Evolutionary conservation across 2,797 vertebrate species (phyloP), one percentile per base, ranked within the genome.

Genomic region (Pelobates cultripes): DNA sequence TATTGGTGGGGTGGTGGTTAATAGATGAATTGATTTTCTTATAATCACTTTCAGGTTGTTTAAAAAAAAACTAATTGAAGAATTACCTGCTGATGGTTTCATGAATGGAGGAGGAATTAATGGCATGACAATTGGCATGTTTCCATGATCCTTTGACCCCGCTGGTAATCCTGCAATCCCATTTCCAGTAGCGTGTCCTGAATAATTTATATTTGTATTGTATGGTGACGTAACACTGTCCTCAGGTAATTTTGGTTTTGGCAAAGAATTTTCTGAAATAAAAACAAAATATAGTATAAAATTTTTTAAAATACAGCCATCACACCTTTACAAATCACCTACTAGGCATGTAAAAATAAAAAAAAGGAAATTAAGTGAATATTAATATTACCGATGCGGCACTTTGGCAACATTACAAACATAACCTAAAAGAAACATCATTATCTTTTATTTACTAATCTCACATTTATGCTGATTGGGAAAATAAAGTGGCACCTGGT

Each of bases 101-200:
- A 99, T 97, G 90, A 98, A 95, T 86, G 98, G 97, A 43, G 97
- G 97, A 43, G 97, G 97, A 91, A 98, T 96, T 95, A 99, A 94
- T 89, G 97, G 98, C 87, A 98, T 95, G 84, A 97, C 96, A 90
- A 99, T 97, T 91, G 97, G 96, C 90, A 98, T 92, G 89, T 91
- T 95, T 91, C 97, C 96, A 61, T 98, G 97, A 86, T 99, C 98
- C 92, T 96, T 98, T 66, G 92, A 94, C 91, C 96, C 92, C 90
- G 95, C 92, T 83, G 95, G 95, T 80, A 96, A 96, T 60, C 96
- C 94, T 85, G 94, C 94, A 86, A 97, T 92, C 89, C 98, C 97
- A 41, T 99, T 99, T 93, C 97, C 96, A 86, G 95, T 91, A 80
- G 93, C 93, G 91, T 96, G 94, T 89, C 96, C 90, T 86, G 94